Conservation (phyloP, 2,888 invertebrate genomes). For the Cataglyphis altisquamis region DNA sequence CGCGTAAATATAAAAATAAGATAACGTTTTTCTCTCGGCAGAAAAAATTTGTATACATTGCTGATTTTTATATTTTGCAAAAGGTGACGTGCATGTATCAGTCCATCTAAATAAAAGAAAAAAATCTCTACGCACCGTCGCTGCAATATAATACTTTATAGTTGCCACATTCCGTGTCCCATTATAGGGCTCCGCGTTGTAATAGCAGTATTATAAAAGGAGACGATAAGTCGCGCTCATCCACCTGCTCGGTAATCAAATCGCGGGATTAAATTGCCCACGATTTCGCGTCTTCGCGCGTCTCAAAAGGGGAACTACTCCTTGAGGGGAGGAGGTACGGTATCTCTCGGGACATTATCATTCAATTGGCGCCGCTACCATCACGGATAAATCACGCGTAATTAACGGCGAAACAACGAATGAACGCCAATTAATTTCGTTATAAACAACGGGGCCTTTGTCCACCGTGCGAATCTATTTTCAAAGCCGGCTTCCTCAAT, state of each 20-base stretch:
- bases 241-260: constrained; percentile 57
- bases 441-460: constrained; percentile 51
- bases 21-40: not conserved
- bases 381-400: constrained; percentile 52
- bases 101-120: not conserved
- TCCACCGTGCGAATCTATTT: constrained; percentile 59
- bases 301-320: not conserved
- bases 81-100: not conserved
- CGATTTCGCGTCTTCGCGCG: constrained; percentile 52
- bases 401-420: constrained; percentile 47
- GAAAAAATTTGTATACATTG: not conserved
- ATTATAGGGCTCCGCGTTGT: constrained; percentile 32
- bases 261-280: constrained; percentile 51
- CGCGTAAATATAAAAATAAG: not conserved
- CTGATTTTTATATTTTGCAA: not conserved
- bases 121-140: not conserved
- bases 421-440: constrained; percentile 62
- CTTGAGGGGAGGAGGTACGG: not conserved
- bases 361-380: constrained; percentile 51
- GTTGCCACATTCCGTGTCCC: constrained; percentile 45
- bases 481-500: constrained; percentile 68
- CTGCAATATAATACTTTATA: constrained; percentile 47
- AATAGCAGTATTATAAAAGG: constrained; percentile 50
- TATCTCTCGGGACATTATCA: constrained; percentile 45
- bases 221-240: constrained; percentile 56